Conservation (phyloP, 2,113 vertebrate genomes). For the Podarcis cretensis region DNA sequence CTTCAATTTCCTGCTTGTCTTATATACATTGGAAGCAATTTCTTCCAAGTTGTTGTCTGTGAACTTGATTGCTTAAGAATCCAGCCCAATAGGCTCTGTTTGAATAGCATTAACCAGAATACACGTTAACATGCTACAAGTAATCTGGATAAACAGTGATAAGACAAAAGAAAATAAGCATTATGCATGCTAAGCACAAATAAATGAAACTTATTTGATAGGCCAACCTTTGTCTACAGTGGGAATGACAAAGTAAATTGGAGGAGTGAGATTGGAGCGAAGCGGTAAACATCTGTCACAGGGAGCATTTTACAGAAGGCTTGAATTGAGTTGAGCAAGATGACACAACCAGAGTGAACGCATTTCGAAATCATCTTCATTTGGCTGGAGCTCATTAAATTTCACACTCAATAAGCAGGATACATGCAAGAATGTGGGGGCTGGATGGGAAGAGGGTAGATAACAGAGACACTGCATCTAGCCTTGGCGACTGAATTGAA, state of each 20-base stretch:
- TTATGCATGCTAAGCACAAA: not conserved
- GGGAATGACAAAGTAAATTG: not conserved
- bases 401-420: not conserved
- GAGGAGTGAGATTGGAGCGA: not conserved
- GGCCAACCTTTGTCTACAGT: not conserved
- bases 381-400: not conserved
- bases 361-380: not conserved
- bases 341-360: not conserved
- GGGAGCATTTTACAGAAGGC: not conserved
- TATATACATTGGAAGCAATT: not conserved
- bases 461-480: not conserved
- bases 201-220: not conserved
- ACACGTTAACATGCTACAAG: not conserved
- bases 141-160: conserved; percentile 27
- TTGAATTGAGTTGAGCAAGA: not conserved
- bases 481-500: not conserved
- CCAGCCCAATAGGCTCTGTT: not conserved
- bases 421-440: not conserved
- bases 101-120: conserved; percentile 7
- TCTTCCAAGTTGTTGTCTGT: not conserved
- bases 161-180: conserved; percentile 13
- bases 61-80: not conserved
- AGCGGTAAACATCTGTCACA: not conserved
- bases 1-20: not conserved
- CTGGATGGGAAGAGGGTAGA: not conserved